phyloP scores from a whole-genome alignment of 2,113 vertebrate species.

The Silurus asotus region DNA sequence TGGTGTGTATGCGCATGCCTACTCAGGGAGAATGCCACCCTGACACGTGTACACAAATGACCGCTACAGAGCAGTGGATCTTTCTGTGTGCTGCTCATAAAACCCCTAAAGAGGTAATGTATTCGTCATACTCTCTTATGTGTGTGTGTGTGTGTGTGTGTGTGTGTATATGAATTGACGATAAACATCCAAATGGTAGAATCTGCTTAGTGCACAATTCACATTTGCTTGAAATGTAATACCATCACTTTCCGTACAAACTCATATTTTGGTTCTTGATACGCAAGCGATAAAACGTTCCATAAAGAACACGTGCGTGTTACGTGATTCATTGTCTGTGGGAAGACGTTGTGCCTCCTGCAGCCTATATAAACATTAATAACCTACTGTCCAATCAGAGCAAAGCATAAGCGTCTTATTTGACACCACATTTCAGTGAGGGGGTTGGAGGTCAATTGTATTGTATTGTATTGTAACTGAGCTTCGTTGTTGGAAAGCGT shows the following conservation, averaged over 20 bases:
- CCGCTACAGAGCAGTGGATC: slow-evolving; percentile 99
- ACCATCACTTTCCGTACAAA: not conserved
- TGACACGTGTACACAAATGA: slow-evolving; percentile 99
- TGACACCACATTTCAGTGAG: too few species aligned
- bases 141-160: too few species aligned
- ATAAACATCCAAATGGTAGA: not conserved
- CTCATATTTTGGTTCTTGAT: not conserved
- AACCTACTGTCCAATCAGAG: not conserved
- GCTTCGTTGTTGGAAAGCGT: not conserved
- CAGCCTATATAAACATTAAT: not conserved
- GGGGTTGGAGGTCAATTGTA: too few species aligned
- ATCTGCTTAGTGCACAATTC: not conserved
- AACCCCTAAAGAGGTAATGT: slow-evolving; percentile 94
- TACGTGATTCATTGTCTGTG: not conserved
- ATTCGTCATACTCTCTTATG: not conserved
- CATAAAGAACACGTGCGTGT: not conserved
- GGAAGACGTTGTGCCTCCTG: not conserved
- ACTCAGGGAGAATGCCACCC: slow-evolving; percentile 92
- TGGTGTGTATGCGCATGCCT: slow-evolving; percentile 15
- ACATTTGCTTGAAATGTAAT: not conserved
- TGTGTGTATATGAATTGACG: too few species aligned
- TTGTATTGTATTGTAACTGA: not conserved
- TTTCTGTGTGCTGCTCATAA: slow-evolving; percentile 99
- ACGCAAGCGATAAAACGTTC: not conserved
- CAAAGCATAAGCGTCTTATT: not conserved